Base-by-base conservation (phyloP, 1,140 invertebrate species). In the Rhynchophorus ferrugineus region DNA sequence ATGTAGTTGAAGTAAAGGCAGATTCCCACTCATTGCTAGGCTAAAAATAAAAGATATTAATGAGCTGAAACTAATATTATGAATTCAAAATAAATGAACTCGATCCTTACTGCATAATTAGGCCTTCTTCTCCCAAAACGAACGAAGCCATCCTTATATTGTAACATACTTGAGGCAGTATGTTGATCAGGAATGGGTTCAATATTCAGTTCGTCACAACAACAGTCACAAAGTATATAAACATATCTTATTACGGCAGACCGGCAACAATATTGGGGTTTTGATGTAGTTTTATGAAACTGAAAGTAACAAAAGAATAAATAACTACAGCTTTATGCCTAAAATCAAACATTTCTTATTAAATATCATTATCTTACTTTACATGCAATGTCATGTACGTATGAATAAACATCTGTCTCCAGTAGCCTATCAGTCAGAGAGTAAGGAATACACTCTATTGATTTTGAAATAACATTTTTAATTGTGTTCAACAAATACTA, bases 161-260 rank as follows among this genome's bases (percentile, higher is more conserved):
- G 3, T 41, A 35, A 22, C 21, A 29, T 11, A 7, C 38, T 18
- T 9, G 8, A 14, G n/a, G 1, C 11, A 35, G 35, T 3, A 53
- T 16, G 18, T 7, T 7, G n/a, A 37, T 46, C n/a, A n/a, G 2
- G 3, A 43, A 14, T 9, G 78, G 77, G 45, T 0, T 61, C 19
- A 3, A 82, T 66, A 19, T 62, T 67, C 8, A 76, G 55, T 5
- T 67, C 49, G 1, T 66, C 53, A 53, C 78, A 81, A 54, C 75
- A 77, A 42, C 66, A 63, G 57, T 79, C 77, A 20, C 77, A 75
- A 3, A 81, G 59, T 1, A 71, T 73, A 63, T 68, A 82, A 1
- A 70, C 73, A 73, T 75, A 78, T 37, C 79, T 70, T 21, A 72
- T 73, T 0, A 72, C 70, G 2, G 72, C 67, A 0, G 78, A 74